phyloP scores from a whole-genome alignment of 2,888 invertebrate species.

The Panopea generosa region DNA sequence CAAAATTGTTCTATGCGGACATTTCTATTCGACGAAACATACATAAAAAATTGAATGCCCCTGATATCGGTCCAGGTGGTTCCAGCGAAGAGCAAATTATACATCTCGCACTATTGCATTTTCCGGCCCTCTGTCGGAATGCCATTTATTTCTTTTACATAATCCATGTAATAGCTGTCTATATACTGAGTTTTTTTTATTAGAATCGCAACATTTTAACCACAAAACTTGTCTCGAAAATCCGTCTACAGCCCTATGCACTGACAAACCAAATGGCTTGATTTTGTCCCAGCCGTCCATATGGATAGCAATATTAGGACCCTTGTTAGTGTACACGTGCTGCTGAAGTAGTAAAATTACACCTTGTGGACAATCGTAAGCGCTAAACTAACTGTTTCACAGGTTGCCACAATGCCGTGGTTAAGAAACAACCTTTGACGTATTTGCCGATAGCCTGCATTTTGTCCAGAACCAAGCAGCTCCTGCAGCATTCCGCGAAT shows the following conservation, averaged over 20 bases:
- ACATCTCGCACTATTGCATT: conserved; percentile 19
- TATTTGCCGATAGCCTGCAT: conserved; percentile 4
- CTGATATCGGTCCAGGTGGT: neutral
- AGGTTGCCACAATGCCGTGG: neutral
- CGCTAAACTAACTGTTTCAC: neutral
- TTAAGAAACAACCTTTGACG: conserved; percentile 1
- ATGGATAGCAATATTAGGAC: conserved; percentile 7
- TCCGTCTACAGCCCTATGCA: conserved; percentile 13
- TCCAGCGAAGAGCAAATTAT: conserved; percentile 8
- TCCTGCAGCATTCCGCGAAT: conserved; percentile 5
- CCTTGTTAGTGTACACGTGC: conserved; percentile 1
- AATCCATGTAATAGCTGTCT: neutral
- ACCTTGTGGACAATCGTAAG: conserved; percentile 5
- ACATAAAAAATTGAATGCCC: conserved; percentile 3
- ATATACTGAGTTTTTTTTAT: conserved; percentile 7
- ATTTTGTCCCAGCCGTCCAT: neutral
- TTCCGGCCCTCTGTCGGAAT: conserved; percentile 7
- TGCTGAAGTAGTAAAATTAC: conserved; percentile 1
- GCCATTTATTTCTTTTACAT: conserved; percentile 8
- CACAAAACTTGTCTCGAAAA: conserved; percentile 4
- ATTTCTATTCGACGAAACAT: conserved; percentile 8
- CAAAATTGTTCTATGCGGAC: conserved; percentile 18
- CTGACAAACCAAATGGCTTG: neutral
- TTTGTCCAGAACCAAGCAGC: neutral
- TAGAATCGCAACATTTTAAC: neutral